Conservation (phyloP, 2,113 vertebrate genomes). For the Mionectes macconnelli region DNA sequence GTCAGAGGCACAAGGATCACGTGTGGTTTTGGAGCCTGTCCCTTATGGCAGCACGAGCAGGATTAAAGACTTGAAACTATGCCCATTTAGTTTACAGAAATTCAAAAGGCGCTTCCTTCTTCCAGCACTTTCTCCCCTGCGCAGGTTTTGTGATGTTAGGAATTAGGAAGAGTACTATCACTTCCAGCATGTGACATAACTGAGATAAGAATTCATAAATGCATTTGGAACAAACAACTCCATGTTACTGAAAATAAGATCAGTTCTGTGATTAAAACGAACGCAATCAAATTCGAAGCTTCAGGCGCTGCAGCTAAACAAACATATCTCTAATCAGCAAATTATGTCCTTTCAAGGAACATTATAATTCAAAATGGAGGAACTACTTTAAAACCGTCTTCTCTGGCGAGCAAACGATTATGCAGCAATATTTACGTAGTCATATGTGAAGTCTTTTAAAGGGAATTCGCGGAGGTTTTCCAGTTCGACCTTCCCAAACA, state of each 20-base stretch:
- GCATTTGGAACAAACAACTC: constrained; percentile 45
- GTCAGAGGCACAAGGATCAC: not conserved
- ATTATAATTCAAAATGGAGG: constrained; percentile 51
- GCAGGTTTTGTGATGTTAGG: not conserved
- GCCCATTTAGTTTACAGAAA: not conserved
- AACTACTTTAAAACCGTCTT: constrained; percentile 24
- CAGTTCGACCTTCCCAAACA: not conserved
- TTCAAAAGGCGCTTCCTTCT: not conserved
- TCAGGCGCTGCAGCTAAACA: constrained; percentile 49
- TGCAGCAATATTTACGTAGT: not conserved
- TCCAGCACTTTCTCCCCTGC: not conserved
- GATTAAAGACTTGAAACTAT: not conserved
- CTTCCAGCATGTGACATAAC: not conserved
- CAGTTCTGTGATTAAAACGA: constrained; percentile 61
- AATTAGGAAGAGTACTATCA: not conserved
- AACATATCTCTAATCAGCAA: constrained; percentile 51
- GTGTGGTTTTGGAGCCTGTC: not conserved
- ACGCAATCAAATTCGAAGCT: constrained; percentile 41
- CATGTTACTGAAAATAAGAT: constrained; percentile 51
- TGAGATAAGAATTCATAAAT: constrained; percentile 34
- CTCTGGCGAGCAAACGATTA: not conserved
- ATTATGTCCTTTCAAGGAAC: constrained; percentile 37
- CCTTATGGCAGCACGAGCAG: not conserved
- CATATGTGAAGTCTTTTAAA: not conserved
- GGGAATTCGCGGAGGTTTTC: not conserved